Conservation (phyloP, 2,888 invertebrate genomes). For the Amphiduros pacificus region DNA sequence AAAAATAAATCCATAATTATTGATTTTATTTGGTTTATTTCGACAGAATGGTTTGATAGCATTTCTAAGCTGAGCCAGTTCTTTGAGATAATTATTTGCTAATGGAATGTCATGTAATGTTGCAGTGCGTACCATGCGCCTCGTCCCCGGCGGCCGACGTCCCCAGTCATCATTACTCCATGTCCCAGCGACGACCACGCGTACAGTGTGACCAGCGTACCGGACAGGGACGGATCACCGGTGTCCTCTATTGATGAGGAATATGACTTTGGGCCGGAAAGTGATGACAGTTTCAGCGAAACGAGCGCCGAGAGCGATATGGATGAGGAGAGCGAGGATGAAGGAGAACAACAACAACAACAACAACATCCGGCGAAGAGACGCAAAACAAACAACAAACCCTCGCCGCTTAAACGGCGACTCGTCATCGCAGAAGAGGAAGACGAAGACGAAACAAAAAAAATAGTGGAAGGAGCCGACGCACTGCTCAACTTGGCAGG, state of each 20-base stretch:
- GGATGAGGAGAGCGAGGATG: constrained; percentile 29
- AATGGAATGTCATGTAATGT: no score
- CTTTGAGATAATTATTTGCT: no score
- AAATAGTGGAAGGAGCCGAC: constrained; percentile 78
- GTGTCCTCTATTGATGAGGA: constrained; percentile 59
- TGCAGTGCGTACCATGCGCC: background rate
- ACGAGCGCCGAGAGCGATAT: constrained; percentile 27
- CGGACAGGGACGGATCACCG: constrained; percentile 44
- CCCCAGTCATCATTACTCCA: constrained; percentile 72
- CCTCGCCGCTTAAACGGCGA: constrained; percentile 7
- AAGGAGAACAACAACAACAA: background rate
- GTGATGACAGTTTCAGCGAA: constrained; percentile 35
- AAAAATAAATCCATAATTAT: no score
- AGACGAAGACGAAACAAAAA: constrained; percentile 61
- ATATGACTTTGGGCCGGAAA: constrained; percentile 54
- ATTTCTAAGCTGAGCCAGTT: no score
- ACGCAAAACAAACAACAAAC: background rate
- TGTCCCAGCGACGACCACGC: constrained; percentile 93
- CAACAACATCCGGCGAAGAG: background rate
- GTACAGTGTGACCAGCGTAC: constrained; percentile 67
- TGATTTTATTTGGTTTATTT: no score
- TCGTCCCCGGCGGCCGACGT: constrained; percentile 14
- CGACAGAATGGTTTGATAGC: no score
- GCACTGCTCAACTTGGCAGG: constrained; percentile 77
- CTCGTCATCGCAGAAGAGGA: constrained; percentile 26